phyloP scores from a whole-genome alignment of 2,113 vertebrate species.

The Petrocephalus zakoni region DNA sequence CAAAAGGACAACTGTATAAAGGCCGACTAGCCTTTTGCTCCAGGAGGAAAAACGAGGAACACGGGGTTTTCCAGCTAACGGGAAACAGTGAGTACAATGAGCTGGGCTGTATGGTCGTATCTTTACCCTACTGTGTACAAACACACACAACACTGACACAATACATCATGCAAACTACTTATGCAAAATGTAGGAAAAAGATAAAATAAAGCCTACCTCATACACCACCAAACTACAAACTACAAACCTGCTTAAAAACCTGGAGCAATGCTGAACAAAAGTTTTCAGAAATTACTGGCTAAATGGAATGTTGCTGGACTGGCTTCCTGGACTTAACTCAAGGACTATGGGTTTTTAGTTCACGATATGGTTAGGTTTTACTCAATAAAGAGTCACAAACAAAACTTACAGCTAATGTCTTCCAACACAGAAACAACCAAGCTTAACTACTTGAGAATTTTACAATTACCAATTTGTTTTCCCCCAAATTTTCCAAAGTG shows the following conservation, averaged over 20 bases:
- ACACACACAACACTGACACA: neutral
- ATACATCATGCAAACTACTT: neutral
- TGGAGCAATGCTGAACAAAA: neutral
- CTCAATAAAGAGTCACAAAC: neutral
- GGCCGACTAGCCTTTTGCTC: neutral
- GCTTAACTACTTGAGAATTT: neutral
- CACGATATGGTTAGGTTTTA: neutral
- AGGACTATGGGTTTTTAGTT: neutral
- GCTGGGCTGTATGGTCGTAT: neutral
- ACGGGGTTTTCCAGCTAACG: neutral
- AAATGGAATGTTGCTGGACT: neutral
- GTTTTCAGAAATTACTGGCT: neutral
- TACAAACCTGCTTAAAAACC: no score
- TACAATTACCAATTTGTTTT: neutral
- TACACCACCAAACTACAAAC: neutral
- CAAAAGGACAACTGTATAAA: neutral
- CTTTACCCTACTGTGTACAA: neutral
- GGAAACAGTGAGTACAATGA: neutral
- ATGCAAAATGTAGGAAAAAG: neutral
- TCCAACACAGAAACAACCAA: neutral
- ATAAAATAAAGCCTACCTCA: neutral
- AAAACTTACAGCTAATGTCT: neutral
- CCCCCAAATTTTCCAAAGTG: neutral
- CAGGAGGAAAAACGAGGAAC: neutral
- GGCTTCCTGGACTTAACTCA: neutral